A percentile compares a stretch with the other conserved stretches of the same genome.
These are phyloP conservation scores for Cygnus buccinator DNA, from an alignment of 2,113 vertebrate genomes.

Conservation along the genomic window DNA sequence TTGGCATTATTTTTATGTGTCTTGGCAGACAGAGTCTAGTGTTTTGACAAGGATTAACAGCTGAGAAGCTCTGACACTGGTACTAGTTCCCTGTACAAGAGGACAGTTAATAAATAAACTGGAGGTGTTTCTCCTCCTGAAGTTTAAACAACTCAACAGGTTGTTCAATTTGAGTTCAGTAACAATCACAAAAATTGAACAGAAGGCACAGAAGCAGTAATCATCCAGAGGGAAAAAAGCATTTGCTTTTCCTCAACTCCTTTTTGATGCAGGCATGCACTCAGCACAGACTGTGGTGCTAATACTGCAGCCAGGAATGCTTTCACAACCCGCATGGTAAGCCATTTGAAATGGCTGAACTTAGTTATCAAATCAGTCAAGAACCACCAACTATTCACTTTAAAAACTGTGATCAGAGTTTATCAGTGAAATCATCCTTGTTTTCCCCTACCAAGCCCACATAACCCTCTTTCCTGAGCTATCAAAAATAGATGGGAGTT, in stretches of 20 bases:
- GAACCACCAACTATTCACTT: background rate
- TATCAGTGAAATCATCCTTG: background rate
- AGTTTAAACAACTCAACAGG: background rate
- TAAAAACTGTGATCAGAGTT: background rate
- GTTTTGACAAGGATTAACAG: background rate
- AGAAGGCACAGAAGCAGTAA: background rate
- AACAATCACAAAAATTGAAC: background rate
- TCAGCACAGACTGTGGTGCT: background rate
- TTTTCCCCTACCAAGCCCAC: background rate
- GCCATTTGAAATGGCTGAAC: background rate
- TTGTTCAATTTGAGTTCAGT: background rate
- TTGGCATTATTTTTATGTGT: background rate
- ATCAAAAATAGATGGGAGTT: constrained; percentile 10
- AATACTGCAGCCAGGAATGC: background rate
- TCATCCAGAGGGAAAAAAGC: background rate
- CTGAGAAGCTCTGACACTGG: background rate
- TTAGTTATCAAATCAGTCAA: background rate
- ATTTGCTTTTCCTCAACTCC: background rate
- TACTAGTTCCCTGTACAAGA: background rate
- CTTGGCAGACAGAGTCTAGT: background rate
- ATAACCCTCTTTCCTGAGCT: constrained; percentile 19
- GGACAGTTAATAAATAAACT: background rate
- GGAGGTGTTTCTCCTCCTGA: background rate
- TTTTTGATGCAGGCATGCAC: background rate
- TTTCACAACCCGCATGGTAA: background rate